Evolutionary conservation across 1,140 invertebrate species (phyloP).

Genomic region (Nasonia giraulti): DNA sequence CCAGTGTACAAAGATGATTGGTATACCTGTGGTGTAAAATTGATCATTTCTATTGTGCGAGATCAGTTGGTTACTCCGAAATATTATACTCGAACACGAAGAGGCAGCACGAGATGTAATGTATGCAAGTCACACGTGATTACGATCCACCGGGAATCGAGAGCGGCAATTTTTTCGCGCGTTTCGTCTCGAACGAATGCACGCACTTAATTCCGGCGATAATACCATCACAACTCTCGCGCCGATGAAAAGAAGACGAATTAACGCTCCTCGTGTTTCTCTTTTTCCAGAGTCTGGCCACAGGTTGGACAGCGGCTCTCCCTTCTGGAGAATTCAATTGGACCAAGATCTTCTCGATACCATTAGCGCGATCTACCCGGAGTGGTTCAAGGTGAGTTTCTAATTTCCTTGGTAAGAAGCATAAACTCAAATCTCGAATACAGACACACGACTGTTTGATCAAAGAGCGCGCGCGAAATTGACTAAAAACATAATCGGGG

Average conservation of each 20-base stretch:
- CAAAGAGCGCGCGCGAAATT: background rate
- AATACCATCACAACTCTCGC: background rate
- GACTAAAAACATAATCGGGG: background rate
- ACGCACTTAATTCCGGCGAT: background rate
- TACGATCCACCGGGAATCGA: no score
- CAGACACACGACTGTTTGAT: background rate
- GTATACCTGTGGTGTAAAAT: background rate
- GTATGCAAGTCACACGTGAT: no score
- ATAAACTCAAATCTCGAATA: no score
- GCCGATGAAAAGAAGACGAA: background rate
- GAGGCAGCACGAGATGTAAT: no score
- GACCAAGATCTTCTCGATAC: slow-evolving; percentile 93
- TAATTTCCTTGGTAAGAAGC: background rate
- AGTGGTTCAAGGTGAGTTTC: slow-evolving; percentile 86
- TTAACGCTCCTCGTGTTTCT: slow-evolving; percentile 47
- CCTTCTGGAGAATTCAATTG: slow-evolving; percentile 91
- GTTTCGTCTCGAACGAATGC: no score
- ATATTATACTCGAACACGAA: no score
- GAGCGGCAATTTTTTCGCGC: no score
- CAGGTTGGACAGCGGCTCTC: slow-evolving; percentile 84
- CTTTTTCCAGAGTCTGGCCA: slow-evolving; percentile 85
- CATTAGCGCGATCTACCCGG: slow-evolving; percentile 90
- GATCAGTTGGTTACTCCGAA: no score
- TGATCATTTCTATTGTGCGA: background rate
- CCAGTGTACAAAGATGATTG: background rate